Conservation (phyloP, 2,797 vertebrate species). For the Fratercula arctica region DNA sequence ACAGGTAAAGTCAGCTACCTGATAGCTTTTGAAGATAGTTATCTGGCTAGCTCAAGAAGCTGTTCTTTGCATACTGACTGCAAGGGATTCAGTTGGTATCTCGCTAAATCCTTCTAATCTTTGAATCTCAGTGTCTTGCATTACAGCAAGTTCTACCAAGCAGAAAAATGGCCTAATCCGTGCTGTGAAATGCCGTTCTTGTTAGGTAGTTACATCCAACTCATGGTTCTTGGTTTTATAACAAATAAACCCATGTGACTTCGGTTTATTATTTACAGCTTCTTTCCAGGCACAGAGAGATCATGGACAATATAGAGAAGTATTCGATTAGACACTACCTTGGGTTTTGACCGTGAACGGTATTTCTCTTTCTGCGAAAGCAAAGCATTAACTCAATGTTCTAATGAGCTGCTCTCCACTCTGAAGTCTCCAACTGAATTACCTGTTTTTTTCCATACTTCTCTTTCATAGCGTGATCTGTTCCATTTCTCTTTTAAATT, state of each 20-base stretch:
- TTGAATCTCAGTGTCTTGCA: background rate
- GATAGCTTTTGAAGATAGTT: background rate
- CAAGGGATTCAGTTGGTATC: background rate
- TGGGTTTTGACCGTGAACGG: background rate
- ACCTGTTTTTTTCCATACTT: background rate
- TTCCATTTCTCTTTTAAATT: background rate
- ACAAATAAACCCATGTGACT: slow-evolving; percentile 34
- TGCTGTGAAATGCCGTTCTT: slow-evolving; percentile 47
- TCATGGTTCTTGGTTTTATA: slow-evolving; percentile 38
- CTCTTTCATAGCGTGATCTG: background rate
- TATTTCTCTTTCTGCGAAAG: background rate
- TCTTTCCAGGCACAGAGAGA: slow-evolving; percentile 10
- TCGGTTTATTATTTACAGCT: slow-evolving; percentile 42
- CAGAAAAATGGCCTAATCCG: background rate
- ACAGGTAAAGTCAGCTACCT: slow-evolving; percentile 82
- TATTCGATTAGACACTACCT: background rate
- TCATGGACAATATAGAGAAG: background rate
- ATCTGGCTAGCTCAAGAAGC: background rate
- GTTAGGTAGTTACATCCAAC: slow-evolving; percentile 6
- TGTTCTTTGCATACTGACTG: background rate
- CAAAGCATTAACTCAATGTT: background rate
- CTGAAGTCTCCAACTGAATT: background rate
- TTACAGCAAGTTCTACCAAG: slow-evolving; percentile 1
- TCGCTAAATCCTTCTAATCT: background rate
- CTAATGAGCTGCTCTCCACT: background rate